Conservation (phyloP, 2,113 vertebrate species). For the Planiliza haematocheilus region DNA sequence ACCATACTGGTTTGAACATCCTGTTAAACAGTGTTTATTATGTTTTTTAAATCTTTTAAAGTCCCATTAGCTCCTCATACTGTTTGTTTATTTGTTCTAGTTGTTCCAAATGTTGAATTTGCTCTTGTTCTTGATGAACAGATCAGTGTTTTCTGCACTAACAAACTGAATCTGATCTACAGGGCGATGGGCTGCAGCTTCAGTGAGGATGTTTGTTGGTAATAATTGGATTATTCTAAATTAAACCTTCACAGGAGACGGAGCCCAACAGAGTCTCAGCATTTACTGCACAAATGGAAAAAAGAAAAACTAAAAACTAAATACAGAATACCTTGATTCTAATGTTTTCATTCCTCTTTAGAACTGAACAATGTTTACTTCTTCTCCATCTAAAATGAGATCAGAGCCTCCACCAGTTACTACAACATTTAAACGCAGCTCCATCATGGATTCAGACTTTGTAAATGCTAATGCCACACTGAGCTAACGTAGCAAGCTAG, state of each 20-base stretch:
- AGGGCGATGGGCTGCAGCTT: neutral
- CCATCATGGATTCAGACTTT: too few species aligned
- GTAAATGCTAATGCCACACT: too few species aligned
- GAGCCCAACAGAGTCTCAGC: neutral
- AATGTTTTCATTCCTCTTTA: too few species aligned
- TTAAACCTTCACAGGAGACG: conserved; percentile 16
- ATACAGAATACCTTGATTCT: too few species aligned
- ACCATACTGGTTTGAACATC: neutral
- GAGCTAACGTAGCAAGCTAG: too few species aligned
- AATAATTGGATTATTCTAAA: conserved; percentile 48
- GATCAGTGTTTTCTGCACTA: neutral
- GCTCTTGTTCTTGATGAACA: neutral
- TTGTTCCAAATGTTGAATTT: neutral
- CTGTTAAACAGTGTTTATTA: neutral
- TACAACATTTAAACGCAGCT: too few species aligned
- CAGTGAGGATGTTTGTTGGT: neutral
- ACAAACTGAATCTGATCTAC: conserved; percentile 21
- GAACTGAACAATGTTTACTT: too few species aligned
- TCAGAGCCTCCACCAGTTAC: too few species aligned
- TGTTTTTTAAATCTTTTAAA: neutral
- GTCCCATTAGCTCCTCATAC: neutral
- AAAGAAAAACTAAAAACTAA: neutral
- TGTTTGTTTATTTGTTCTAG: neutral
- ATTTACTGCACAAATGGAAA: neutral
- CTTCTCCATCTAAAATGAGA: too few species aligned